Evolutionary conservation across 2,113 vertebrate genomes (phyloP).

Genomic region (Thamnophis sirtalis): DNA sequence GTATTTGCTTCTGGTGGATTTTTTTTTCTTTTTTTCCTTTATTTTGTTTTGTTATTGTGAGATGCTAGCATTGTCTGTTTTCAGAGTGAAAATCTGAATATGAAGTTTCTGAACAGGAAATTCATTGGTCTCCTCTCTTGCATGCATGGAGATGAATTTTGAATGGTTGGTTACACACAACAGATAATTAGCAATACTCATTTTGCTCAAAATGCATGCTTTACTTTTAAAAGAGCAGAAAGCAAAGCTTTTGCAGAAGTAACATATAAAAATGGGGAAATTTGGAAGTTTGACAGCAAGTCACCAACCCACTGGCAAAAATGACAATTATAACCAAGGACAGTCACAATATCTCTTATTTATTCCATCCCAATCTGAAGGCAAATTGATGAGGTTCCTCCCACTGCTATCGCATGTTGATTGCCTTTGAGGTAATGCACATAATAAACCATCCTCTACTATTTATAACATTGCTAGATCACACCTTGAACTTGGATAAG

Average conservation of each 20-base stretch:
- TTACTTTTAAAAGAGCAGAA: not conserved
- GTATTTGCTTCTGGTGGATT: not conserved
- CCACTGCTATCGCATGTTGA: not conserved
- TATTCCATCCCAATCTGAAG: not conserved
- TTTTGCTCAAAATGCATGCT: not conserved
- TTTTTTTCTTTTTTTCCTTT: not conserved
- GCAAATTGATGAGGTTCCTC: not conserved
- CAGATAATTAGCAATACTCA: not conserved
- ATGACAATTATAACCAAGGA: not conserved
- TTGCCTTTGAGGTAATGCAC: not conserved
- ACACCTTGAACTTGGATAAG: not conserved
- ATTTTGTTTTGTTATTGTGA: not conserved
- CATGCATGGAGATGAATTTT: not conserved
- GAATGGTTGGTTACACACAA: not conserved
- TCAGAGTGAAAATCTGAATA: not conserved
- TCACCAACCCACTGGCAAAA: not conserved
- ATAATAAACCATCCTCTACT: not conserved
- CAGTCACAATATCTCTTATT: not conserved
- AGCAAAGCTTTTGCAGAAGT: not conserved
- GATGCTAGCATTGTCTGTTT: not conserved
- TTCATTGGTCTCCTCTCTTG: not conserved
- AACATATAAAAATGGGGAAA: not conserved
- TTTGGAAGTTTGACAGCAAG: not conserved
- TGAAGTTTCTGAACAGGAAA: not conserved
- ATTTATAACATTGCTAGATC: not conserved